Conservation (phyloP, 1,140 invertebrate genomes). For the Bombus huntii region DNA sequence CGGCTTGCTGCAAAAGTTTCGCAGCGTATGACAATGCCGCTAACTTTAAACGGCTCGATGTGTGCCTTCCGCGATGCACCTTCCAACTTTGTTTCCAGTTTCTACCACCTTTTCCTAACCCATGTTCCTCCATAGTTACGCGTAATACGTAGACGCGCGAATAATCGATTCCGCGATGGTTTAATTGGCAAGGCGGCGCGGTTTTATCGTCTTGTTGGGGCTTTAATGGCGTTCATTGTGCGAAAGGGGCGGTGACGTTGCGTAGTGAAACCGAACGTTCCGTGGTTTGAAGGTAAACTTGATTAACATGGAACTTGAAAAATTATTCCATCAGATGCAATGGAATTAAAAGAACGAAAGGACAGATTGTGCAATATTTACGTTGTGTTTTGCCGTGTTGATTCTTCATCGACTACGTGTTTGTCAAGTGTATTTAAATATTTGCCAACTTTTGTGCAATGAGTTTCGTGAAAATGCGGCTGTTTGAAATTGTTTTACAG, state of each 20-base stretch:
- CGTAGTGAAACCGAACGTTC: too few species aligned
- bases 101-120: background rate
- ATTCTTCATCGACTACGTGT: background rate
- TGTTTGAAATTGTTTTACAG: background rate
- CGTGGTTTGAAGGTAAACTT: background rate
- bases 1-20: background rate
- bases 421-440: background rate
- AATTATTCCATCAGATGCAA: background rate
- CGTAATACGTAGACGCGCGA: background rate
- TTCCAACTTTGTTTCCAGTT: background rate
- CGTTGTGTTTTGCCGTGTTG: background rate
- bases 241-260: background rate
- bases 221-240: background rate
- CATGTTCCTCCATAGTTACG: background rate
- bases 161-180: background rate
- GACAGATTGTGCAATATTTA: background rate
- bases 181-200: background rate
- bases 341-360: background rate
- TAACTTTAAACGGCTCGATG: conserved; percentile 5
- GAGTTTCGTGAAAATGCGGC: background rate
- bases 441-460: background rate
- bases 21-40: background rate
- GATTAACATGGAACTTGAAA: background rate
- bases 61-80: background rate
- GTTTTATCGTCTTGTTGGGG: background rate